Evolutionary conservation across 2,797 vertebrate genomes (phyloP).

Genomic region (Centropyge bicolor): DNA sequence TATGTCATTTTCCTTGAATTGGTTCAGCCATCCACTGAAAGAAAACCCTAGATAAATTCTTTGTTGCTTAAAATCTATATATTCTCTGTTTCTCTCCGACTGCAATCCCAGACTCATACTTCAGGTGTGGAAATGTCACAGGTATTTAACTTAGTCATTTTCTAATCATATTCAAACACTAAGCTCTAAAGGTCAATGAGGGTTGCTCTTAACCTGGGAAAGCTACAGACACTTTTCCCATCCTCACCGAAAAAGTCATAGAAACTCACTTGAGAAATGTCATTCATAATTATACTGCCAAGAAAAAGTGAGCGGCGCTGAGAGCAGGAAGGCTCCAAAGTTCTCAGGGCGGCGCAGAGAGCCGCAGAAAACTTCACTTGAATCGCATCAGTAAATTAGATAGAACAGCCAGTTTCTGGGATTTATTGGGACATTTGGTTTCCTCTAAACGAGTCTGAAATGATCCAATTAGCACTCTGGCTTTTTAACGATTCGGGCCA

Average conservation of each 20-base stretch:
- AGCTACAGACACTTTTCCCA: constrained; percentile 47
- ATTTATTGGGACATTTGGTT: constrained; percentile 61
- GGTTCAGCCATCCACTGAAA: constrained; percentile 32
- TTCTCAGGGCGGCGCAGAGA: constrained; percentile 37
- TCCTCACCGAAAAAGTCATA: constrained; percentile 63
- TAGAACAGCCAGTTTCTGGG: constrained; percentile 44
- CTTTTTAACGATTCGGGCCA: constrained; percentile 56
- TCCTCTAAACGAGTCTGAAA: constrained; percentile 62
- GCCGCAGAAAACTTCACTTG: constrained; percentile 28
- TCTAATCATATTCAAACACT: constrained; percentile 75
- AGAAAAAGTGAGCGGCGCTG: constrained; percentile 10
- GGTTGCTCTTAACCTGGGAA: constrained; percentile 67
- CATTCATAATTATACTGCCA: constrained; percentile 63
- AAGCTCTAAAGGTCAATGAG: constrained; percentile 74
- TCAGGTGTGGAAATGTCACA: constrained; percentile 80
- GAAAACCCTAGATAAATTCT: constrained; percentile 40
- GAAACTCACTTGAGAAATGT: constrained; percentile 71
- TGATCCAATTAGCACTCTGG: constrained; percentile 66
- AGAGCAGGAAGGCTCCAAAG: constrained; percentile 34
- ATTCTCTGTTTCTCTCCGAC: constrained; percentile 32
- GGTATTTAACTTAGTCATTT: constrained; percentile 75
- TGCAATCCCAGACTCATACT: constrained; percentile 46
- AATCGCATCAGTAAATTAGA: constrained; percentile 44
- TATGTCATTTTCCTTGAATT: constrained; percentile 40
- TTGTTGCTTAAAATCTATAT: constrained; percentile 53